A percentile compares a stretch with the other conserved stretches of the same genome.
phyloP scores from a whole-genome alignment of 1,140 invertebrate species.

The Drosophila lacertosa region DNA sequence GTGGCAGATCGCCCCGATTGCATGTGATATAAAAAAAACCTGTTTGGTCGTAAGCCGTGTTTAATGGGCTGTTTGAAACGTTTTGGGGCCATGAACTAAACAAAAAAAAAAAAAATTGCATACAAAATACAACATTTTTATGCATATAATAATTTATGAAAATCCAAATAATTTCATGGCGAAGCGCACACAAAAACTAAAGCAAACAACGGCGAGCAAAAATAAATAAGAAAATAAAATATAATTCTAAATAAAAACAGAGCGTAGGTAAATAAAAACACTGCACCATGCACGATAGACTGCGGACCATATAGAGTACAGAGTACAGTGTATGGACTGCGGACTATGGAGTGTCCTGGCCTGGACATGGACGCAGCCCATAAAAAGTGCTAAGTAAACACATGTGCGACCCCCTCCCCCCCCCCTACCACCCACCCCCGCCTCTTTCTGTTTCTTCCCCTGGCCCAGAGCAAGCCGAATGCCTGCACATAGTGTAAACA shows the following conservation, averaged over 20 bases:
- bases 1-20: conserved; percentile 9
- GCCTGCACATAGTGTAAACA: conserved; percentile 81
- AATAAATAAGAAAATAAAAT: conserved; percentile 28
- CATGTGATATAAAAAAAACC: conserved; percentile 20
- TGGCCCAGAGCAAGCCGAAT: conserved; percentile 61
- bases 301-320: conserved; percentile 5
- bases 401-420: conserved; percentile 55
- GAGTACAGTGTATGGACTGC: background rate
- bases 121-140: conserved; percentile 31
- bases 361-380: conserved; percentile 42
- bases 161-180: conserved; percentile 67
- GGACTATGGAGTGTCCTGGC: conserved; percentile 19
- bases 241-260: conserved; percentile 52
- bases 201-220: conserved; percentile 42
- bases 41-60: conserved; percentile 48
- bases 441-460: no score
- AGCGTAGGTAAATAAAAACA: conserved; percentile 74
- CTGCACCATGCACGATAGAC: conserved; percentile 40
- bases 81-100: conserved; percentile 18
- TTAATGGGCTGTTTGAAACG: conserved; percentile 64
- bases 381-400: conserved; percentile 83
- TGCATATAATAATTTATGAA: conserved; percentile 80
- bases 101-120: conserved; percentile 6
- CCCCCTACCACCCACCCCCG: no score
- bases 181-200: conserved; percentile 39